phyloP scores from a whole-genome alignment of 2,797 vertebrate genomes.

The Zalophus californianus region DNA sequence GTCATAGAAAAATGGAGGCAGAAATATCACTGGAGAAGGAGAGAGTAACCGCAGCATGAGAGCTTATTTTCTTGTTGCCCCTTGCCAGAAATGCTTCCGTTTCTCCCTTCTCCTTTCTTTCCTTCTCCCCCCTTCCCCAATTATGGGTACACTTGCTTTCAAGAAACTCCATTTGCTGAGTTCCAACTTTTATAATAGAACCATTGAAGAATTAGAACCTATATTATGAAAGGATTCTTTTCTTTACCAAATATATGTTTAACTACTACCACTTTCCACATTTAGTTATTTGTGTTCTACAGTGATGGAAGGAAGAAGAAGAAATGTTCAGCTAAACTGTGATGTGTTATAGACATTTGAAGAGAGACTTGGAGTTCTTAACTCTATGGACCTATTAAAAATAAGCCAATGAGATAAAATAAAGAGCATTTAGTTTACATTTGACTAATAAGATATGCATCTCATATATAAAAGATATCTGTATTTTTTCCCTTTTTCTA shows the following conservation, averaged over 20 bases:
- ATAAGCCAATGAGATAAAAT: conserved; percentile 12
- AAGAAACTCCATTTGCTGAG: conserved; percentile 32
- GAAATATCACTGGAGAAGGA: not conserved
- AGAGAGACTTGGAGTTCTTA: conserved; percentile 2
- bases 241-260: conserved; percentile 22
- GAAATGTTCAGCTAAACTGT: not conserved
- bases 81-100: not conserved
- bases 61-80: not conserved
- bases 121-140: not conserved
- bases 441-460: not conserved
- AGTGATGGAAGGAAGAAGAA: not conserved
- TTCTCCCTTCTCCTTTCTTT: not conserved
- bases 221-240: conserved; percentile 30
- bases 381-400: not conserved
- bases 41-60: not conserved
- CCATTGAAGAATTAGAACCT: conserved; percentile 12
- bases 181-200: conserved; percentile 19
- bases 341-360: not conserved
- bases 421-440: not conserved
- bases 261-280: not conserved
- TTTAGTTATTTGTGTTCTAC: not conserved
- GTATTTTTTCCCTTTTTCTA: not conserved
- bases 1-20: not conserved
- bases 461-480: not conserved
- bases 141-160: conserved; percentile 11